Evolutionary conservation across 1,140 invertebrate species (phyloP), one percentile per base, ranked within the genome.

Genomic region (Rhopalosiphum maidis): DNA sequence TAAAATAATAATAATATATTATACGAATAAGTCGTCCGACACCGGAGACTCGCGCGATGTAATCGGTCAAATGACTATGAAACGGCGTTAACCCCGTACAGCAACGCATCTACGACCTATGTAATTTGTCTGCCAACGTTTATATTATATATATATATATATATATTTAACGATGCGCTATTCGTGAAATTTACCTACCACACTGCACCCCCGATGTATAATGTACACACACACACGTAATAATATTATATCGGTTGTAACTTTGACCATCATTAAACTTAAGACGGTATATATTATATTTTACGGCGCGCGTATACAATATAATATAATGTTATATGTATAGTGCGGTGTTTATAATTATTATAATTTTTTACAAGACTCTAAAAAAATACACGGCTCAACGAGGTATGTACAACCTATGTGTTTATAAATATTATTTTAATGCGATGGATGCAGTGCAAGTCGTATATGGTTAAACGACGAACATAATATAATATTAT

Each of bases 381-480:
- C 30, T n/a, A 15, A 77, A 77, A n/a, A 77, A 77, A n/a, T 77
- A 35, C 60, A 21, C 60, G 30, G 30, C 4, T 77, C 60, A 77
- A 77, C 60, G 60, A 77, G 60, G 60, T 77, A n/a, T 5, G 15
- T n/a, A 4, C 60, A 5, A 77, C n/a, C 15, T 18, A 77, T n/a
- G 60, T n/a, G n/a, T 77, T 77, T 77, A 77, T 77, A 77, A 35
- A 77, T 77, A 77, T n/a, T 77, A 77, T 77, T 77, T 77, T 77
- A 77, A 77, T 77, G 60, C 60, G n/a, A 77, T 18, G 60, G 60
- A n/a, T n/a, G 30, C 60, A 18, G 60, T n/a, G 60, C 25, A 60
- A 25, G 9, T n/a, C 48, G 15, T n/a, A 18, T n/a, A n/a, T n/a
- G 60, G 15, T 77, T 77, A 77, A 77, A 77, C 60, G 60, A 77